phyloP scores from a whole-genome alignment of 2,797 vertebrate genomes.

The Gila robusta region DNA sequence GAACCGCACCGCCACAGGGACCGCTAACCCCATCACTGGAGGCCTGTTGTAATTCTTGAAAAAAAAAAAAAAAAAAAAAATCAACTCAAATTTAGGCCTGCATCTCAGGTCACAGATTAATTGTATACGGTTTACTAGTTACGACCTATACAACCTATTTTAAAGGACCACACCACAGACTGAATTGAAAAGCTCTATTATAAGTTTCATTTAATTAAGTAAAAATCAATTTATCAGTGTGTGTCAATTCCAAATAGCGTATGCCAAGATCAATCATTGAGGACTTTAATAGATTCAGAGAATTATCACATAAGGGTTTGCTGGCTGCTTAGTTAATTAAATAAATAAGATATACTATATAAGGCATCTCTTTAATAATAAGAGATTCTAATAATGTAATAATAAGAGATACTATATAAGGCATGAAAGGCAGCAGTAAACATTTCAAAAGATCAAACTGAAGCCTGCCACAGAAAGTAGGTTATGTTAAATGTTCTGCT shows the following conservation, averaged over 20 bases:
- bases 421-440: neutral
- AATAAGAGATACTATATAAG: neutral
- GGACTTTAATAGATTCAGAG: neutral
- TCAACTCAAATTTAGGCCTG: neutral
- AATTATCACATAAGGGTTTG: neutral
- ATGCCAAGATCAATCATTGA: neutral
- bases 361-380: neutral
- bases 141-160: neutral
- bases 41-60: slow-evolving; percentile 90
- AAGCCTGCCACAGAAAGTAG: neutral
- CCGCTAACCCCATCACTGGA: slow-evolving; percentile 89
- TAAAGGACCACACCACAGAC: neutral
- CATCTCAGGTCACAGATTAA: neutral
- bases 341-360: neutral
- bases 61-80: neutral
- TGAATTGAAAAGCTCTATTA: neutral
- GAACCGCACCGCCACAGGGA: slow-evolving; percentile 93
- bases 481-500: slow-evolving; percentile 55
- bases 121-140: neutral
- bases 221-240: neutral
- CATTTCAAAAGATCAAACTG: neutral
- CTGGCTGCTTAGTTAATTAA: neutral
- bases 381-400: too few species aligned
- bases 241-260: neutral
- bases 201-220: slow-evolving; percentile 17